Conservation (phyloP, 2,888 invertebrate species). For the Malacosoma neustria region DNA sequence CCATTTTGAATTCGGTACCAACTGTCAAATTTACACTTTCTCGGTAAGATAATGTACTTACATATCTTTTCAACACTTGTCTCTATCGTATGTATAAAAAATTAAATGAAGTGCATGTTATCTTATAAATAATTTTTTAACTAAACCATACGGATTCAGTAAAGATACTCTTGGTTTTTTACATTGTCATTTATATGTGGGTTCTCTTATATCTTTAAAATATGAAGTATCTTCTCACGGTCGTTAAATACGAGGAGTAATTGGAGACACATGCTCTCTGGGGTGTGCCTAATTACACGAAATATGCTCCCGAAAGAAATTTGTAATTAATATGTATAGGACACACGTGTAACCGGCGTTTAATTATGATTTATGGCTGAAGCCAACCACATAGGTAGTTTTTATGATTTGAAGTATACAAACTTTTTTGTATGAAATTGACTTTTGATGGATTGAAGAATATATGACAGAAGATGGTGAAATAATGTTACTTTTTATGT, state of each 20-base stretch:
- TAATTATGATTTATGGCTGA: conserved; percentile 42
- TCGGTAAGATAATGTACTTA: too few relatives aligned
- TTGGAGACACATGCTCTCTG: conserved; percentile 43
- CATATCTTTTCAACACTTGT: too few relatives aligned
- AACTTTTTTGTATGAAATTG: conserved; percentile 2
- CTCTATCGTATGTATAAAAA: too few relatives aligned
- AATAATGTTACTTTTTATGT: neutral
- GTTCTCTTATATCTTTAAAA: conserved; percentile 14
- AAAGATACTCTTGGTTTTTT: too few relatives aligned
- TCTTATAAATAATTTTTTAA: too few relatives aligned
- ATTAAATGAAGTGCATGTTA: too few relatives aligned
- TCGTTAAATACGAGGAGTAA: conserved; percentile 38
- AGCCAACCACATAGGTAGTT: conserved; percentile 10
- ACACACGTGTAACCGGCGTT: conserved; percentile 31
- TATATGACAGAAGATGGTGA: neutral
- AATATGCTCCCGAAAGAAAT: conserved; percentile 42
- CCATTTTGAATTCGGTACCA: too few relatives aligned
- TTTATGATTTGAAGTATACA: conserved; percentile 9
- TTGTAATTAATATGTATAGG: conserved; percentile 42
- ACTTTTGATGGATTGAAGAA: conserved; percentile 9
- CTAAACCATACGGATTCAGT: too few relatives aligned
- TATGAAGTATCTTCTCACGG: conserved; percentile 33
- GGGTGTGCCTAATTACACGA: conserved; percentile 42
- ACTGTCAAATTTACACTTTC: too few relatives aligned
- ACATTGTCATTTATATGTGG: too few relatives aligned